A percentile compares a stretch with the other conserved stretches of the same genome.
These are phyloP conservation scores for Leptinotarsa haldemani DNA, from an alignment of 2,888 invertebrate species.

Conservation along the genomic window DNA sequence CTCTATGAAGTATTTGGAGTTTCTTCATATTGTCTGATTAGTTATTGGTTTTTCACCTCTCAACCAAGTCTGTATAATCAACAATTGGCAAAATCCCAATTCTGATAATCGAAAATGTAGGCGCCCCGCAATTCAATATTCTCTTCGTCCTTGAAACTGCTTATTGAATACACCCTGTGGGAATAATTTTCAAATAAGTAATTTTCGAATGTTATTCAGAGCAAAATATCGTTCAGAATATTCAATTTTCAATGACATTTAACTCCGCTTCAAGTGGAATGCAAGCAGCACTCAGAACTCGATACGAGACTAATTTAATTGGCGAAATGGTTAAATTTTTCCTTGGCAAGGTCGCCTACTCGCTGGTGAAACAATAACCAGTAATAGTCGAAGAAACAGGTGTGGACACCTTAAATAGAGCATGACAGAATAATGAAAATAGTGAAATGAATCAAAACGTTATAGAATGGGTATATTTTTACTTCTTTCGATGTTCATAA, in stretches of 20 bases:
- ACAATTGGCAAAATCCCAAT: too few relatives aligned
- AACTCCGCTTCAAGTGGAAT: not conserved
- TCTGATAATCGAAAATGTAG: too few relatives aligned
- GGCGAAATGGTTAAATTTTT: not conserved
- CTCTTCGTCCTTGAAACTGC: too few relatives aligned
- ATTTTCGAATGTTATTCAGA: not conserved
- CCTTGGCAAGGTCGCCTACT: not conserved
- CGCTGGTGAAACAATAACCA: not conserved
- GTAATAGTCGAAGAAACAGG: not conserved
- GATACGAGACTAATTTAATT: not conserved
- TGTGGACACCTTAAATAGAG: not conserved
- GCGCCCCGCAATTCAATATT: too few relatives aligned
- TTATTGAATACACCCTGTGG: too few relatives aligned
- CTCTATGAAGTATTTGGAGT: too few relatives aligned
- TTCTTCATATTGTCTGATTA: too few relatives aligned
- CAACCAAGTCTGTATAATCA: too few relatives aligned
- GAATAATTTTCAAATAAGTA: too few relatives aligned
- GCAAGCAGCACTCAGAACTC: not conserved
- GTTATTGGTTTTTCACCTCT: too few relatives aligned
- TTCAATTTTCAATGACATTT: not conserved
- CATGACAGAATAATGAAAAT: not conserved
- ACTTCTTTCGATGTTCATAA: too few relatives aligned
- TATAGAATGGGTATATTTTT: too few relatives aligned
- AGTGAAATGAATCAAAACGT: not conserved
- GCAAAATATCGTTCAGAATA: not conserved